Evolutionary conservation across 2,113 vertebrate genomes (phyloP).

Genomic region (Sturnira hondurensis): DNA sequence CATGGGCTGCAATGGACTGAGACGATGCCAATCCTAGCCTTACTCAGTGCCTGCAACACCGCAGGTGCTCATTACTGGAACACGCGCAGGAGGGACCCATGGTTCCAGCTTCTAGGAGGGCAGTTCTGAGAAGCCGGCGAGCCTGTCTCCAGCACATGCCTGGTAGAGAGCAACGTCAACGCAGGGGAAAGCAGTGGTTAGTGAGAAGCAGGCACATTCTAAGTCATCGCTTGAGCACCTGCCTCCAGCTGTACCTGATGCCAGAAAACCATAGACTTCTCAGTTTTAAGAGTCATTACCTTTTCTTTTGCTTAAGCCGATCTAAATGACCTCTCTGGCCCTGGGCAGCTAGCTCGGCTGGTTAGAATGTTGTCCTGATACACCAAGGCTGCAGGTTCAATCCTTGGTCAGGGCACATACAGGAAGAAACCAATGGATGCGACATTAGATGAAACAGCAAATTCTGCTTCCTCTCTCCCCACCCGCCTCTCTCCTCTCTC

Average conservation of each 20-base stretch:
- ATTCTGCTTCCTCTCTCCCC: too few relatives aligned
- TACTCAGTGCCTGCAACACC: fast-evolving
- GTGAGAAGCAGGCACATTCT: background rate
- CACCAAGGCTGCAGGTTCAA: too few relatives aligned
- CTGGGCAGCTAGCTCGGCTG: too few relatives aligned
- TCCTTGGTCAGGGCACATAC: too few relatives aligned
- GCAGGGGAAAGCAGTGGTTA: fast-evolving
- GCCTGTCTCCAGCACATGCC: background rate
- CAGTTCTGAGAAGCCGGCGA: background rate
- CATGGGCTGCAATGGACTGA: background rate
- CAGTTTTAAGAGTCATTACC: background rate
- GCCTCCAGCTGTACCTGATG: background rate
- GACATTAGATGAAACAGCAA: too few relatives aligned
- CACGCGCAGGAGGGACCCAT: fast-evolving
- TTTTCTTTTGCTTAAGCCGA: background rate
- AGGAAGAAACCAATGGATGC: too few relatives aligned
- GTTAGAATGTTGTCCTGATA: too few relatives aligned
- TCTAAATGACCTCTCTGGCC: background rate
- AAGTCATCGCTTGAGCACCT: background rate
- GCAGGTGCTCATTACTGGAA: background rate
- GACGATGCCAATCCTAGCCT: background rate
- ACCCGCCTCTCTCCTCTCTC: too few relatives aligned
- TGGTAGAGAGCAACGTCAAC: fast-evolving
- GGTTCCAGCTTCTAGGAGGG: fast-evolving
- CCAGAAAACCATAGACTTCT: background rate